A percentile compares a stretch with the other conserved stretches of the same genome.
Conservation (phyloP, 2,888 invertebrate species). For the Zygothrica quintamaculata region DNA sequence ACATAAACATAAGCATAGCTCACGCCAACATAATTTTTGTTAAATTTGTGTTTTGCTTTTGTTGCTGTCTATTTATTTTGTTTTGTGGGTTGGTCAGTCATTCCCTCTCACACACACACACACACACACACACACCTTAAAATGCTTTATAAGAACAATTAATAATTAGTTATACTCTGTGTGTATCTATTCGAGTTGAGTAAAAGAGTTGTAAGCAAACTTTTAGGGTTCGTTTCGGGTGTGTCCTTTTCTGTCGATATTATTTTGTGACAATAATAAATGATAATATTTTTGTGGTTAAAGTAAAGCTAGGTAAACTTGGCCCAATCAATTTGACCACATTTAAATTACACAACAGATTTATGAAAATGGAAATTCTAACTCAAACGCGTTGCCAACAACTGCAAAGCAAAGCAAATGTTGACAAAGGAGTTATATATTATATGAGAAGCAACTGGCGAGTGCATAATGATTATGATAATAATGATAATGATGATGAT, state of each 20-base stretch:
- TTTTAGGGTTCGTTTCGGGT: not conserved
- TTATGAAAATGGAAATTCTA: conserved; percentile 47
- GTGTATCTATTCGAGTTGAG: not conserved
- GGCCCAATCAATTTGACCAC: conserved; percentile 20
- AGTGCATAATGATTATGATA: conserved; percentile 49
- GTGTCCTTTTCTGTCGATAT: not conserved
- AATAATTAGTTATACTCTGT: conserved; percentile 22
- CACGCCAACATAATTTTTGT: conserved; percentile 67
- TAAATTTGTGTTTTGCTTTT: conserved; percentile 34
- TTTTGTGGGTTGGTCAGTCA: conserved; percentile 49
- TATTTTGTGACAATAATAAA: not conserved
- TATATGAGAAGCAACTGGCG: conserved; percentile 72
- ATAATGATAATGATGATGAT: conserved; percentile 40
- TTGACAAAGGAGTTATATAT: conserved; percentile 20
- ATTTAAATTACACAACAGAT: no score
- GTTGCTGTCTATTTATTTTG: conserved; percentile 15
- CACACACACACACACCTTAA: conserved; percentile 46
- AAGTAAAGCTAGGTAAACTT: not conserved
- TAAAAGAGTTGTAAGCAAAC: conserved; percentile 19
- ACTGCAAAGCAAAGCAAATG: conserved; percentile 32
- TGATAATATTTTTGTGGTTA: not conserved
- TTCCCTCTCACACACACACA: not conserved
- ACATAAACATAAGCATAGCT: conserved; percentile 45
- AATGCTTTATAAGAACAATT: conserved; percentile 18
- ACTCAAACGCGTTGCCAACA: conserved; percentile 25